A percentile compares a stretch with the other conserved stretches of the same genome.
Conservation (phyloP, 2,888 invertebrate species). For the Acleris cristana region DNA sequence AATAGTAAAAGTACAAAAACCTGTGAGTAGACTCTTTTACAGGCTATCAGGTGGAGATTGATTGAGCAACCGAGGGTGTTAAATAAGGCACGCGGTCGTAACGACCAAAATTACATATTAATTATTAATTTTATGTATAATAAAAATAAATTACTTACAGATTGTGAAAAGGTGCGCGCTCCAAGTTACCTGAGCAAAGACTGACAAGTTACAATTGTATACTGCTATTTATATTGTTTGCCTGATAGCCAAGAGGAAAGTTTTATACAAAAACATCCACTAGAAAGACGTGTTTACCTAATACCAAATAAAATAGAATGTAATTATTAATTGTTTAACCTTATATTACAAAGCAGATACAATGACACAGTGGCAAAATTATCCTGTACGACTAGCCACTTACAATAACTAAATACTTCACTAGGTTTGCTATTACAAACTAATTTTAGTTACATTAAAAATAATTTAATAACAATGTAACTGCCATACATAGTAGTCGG, state of each 20-base stretch:
- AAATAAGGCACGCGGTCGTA: slow-evolving; percentile 74
- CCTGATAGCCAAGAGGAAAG: slow-evolving; percentile 65
- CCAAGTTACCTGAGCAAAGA: slow-evolving; percentile 16
- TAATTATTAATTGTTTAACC: slow-evolving; percentile 73
- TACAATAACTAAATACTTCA: slow-evolving; percentile 71
- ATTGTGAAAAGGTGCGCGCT: slow-evolving; percentile 15
- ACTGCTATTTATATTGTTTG: slow-evolving; percentile 34
- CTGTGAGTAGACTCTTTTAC: slow-evolving; percentile 44
- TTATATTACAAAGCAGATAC: slow-evolving; percentile 79
- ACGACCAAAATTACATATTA: slow-evolving; percentile 56
- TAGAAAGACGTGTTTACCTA: neutral
- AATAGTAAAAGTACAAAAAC: slow-evolving; percentile 4
- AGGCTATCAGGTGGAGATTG: slow-evolving; percentile 70
- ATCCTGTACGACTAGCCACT: slow-evolving; percentile 80
- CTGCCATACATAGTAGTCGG: neutral
- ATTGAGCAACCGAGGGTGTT: slow-evolving; percentile 73
- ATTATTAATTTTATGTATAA: neutral
- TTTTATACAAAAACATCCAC: neutral
- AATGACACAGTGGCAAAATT: slow-evolving; percentile 80
- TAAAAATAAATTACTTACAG: slow-evolving; percentile 14
- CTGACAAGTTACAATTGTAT: slow-evolving; percentile 1
- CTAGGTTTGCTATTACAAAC: slow-evolving; percentile 53
- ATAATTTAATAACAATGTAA: neutral
- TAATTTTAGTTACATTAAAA: slow-evolving; percentile 43
- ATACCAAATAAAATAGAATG: neutral